A percentile compares a stretch with the other conserved stretches of the same genome.
These are phyloP conservation scores for Paramormyrops hopkinsi DNA, from an alignment of 2,797 vertebrate species.

Conservation along the genomic window DNA sequence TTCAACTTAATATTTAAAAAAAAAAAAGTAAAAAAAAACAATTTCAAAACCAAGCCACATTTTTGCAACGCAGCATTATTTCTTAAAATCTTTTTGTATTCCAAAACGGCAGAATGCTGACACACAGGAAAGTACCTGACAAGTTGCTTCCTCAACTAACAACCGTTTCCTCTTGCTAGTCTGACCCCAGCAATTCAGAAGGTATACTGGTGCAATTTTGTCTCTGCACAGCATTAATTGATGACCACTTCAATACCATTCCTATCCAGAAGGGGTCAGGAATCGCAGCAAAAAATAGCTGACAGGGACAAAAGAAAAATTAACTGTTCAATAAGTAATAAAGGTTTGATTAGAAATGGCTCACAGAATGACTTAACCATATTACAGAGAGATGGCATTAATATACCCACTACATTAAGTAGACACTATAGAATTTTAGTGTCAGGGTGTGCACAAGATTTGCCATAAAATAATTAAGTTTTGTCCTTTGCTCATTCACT, in stretches of 20 bases:
- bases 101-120: not conserved
- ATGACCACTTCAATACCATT: not conserved
- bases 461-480: constrained; percentile 12
- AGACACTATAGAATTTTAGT: not conserved
- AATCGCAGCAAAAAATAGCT: not conserved
- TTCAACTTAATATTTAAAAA: not conserved
- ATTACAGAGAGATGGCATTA: not conserved
- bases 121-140: not conserved
- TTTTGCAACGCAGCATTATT: not conserved
- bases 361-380: not conserved
- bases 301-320: not conserved
- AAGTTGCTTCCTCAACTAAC: not conserved
- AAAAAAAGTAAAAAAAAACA: not conserved
- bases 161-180: not conserved
- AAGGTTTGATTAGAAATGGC: not conserved
- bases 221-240: not conserved
- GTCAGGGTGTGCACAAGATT: not conserved
- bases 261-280: not conserved
- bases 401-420: not conserved
- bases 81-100: not conserved
- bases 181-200: not conserved
- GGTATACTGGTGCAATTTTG: not conserved
- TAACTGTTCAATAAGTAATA: not conserved
- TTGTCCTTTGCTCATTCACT: constrained; percentile 13
- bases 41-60: not conserved